Evolutionary conservation across 2,113 vertebrate species (phyloP), one percentile per base, ranked within the genome.

Genomic region (Elgaria multicarinata): DNA sequence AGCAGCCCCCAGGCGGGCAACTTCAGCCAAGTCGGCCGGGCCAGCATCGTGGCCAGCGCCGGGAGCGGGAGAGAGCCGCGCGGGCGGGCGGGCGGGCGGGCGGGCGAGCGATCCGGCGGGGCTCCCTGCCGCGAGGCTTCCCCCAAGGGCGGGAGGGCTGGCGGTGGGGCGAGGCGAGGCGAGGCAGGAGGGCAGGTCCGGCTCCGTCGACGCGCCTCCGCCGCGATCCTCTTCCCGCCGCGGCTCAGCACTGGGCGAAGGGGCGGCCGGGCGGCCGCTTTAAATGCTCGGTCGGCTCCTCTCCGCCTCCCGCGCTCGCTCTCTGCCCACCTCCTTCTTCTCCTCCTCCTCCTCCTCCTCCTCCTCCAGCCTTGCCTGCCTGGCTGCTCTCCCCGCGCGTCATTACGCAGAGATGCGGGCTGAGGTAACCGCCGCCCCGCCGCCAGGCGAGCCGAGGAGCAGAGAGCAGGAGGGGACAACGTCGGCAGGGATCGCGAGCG

Each of bases 1-100:
- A 97, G 94, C 92, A 97, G 94, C 94, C 96, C 97, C 96, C 96
- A 97, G 90, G 50, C 53, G 20, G 97, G 96, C 96, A 97, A 97
- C 97, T 97, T 96, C 92, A 96, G 75, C 95, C 93, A 96, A 92
- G 97, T 93, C n/a, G 95, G 78, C 31, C 33, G 46, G 46, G 46
- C 33, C 7, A 80, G 50, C 78, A 80, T 80, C 46, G 55, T 55
- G 77, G 6, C 93, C 91, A 95, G 77, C 91, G 92, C 83, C 55
- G 31, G 7, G 64, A 39, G 74, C 36, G 36, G 14, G 13, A 9
- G 14, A 6, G 28, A 33, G 18, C 89, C 90, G 84, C 89, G 44
- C 67, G n/a, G 42, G 3, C 46, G 46, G 46, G 31, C 12, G 14
- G 28, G 14, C 24, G 39, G 1, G 8, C 13, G 64, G 58, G 64